Evolutionary conservation across 35 echinoderm and acorn worm genomes (phyloP).

Genomic region (Holothuria glaberrima): DNA sequence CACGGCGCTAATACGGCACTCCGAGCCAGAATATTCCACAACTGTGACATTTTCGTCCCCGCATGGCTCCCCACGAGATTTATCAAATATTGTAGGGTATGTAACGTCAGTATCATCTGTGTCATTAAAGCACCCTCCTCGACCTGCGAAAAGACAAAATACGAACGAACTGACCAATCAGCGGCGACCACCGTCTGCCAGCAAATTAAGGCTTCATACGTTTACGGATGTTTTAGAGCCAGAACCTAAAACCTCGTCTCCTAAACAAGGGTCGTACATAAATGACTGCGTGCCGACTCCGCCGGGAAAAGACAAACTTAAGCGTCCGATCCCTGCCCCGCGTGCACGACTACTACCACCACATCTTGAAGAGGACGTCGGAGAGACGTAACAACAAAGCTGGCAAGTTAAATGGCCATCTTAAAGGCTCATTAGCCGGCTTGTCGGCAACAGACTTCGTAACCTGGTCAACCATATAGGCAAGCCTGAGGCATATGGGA

Average conservation of each 20-base stretch:
- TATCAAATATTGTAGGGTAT: conserved; percentile 46
- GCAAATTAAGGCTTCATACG: conserved; percentile 21
- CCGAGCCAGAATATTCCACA: conserved; percentile 39
- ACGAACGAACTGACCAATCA: conserved; percentile 41
- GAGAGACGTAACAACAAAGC: neutral
- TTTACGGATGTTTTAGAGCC: neutral
- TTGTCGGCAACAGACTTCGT: too few relatives aligned
- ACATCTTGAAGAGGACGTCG: neutral
- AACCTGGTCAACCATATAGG: too few relatives aligned
- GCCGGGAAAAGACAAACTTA: conserved; percentile 10
- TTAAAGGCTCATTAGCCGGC: neutral
- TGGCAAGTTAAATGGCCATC: neutral
- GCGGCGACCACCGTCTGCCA: conserved; percentile 20
- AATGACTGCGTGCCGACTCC: conserved; percentile 25
- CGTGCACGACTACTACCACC: conserved; percentile 18
- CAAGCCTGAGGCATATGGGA: too few relatives aligned
- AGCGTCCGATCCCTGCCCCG: conserved; percentile 42
- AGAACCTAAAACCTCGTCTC: neutral
- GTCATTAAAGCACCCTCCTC: conserved; percentile 38
- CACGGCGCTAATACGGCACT: conserved; percentile 37
- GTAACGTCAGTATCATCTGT: conserved; percentile 28
- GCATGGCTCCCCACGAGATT: neutral
- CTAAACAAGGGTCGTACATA: conserved; percentile 18
- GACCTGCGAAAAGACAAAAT: conserved; percentile 2
- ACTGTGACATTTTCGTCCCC: conserved; percentile 7